These are phyloP conservation scores for Myiagra hebetior DNA, from an alignment of 2,113 vertebrate genomes.

Conservation along the genomic window DNA sequence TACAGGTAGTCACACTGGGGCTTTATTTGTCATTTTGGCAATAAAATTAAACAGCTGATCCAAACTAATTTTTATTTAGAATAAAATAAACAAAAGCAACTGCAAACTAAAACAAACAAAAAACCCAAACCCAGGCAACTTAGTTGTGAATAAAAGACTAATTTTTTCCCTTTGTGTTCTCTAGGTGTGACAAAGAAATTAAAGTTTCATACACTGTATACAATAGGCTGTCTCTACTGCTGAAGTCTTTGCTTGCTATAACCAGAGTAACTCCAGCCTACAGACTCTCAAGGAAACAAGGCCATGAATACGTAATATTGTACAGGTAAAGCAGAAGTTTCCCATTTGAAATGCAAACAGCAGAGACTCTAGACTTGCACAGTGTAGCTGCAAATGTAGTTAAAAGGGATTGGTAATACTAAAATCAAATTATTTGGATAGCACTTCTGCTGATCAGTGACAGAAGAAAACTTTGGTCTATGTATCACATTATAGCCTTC, in stretches of 20 bases:
- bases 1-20: not conserved
- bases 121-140: not conserved
- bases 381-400: not conserved
- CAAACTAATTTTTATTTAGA: not conserved
- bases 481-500: not conserved
- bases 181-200: conserved; percentile 96
- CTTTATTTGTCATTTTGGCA: not conserved
- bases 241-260: conserved; percentile 96
- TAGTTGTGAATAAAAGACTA: not conserved
- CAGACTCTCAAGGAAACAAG: conserved; percentile 95
- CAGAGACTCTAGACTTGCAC: not conserved
- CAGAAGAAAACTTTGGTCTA: not conserved
- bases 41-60: not conserved
- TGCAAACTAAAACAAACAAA: not conserved
- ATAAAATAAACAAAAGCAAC: not conserved
- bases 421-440: not conserved
- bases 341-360: not conserved
- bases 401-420: not conserved
- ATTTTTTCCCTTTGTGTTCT: conserved; percentile 21
- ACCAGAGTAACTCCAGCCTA: conserved; percentile 98
- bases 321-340: conserved; percentile 84
- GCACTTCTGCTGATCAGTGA: not conserved
- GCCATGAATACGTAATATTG: conserved; percentile 96
- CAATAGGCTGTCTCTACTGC: conserved; percentile 92
- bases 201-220: conserved; percentile 99